Evolutionary conservation across 1,140 invertebrate species (phyloP), one percentile per base, ranked within the genome.

Genomic region (Drosophila teissieri): DNA sequence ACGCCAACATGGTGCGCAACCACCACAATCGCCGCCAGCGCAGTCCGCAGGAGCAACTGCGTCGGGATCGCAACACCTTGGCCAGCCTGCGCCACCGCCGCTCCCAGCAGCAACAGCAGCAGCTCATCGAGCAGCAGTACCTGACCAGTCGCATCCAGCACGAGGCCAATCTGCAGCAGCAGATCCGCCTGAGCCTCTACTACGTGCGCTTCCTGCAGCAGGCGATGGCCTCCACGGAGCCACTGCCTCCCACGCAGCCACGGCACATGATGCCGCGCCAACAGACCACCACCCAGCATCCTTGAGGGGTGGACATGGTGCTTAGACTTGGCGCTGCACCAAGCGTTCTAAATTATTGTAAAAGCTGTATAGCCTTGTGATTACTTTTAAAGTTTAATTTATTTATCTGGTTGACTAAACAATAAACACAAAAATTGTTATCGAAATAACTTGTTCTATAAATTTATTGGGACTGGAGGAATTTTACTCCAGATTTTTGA

Each of bases 171-270:
- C 11, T 85, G 51, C 40, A 84, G 57, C 81, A 85, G 31, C 82
- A 85, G 44, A 64, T 85, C 11, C 81, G 82, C 0, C 19, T 85
- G 36, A 86, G 78, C 14, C 77, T 80, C 45, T 85, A 85, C 63
- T 85, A 85, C 36, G 81, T 85, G n/a, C 40, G 73, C 2, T 78
- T 65, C 17, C 52, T 85, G 6, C 81, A 86, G 44, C 78, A 86
- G 17, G 44, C 78, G 1, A 62, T 77, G 77, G 67, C 68, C 24
- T 51, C 37, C 34, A 22, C 31, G 34, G 37, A 40, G 34, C 51
- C 73, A 14, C 60, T 80, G 37, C n/a, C 37, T 8, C 37, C 57
- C 2, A 48, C 31, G 6, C 63, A 54, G 8, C 10, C 56, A 8
- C 58, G 56, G 40, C 58, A 49, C 48, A 11, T 48, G 8, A 14